Evolutionary conservation across 2,888 invertebrate species (phyloP), one percentile per base, ranked within the genome.

Genomic region (Stenurella melanura): DNA sequence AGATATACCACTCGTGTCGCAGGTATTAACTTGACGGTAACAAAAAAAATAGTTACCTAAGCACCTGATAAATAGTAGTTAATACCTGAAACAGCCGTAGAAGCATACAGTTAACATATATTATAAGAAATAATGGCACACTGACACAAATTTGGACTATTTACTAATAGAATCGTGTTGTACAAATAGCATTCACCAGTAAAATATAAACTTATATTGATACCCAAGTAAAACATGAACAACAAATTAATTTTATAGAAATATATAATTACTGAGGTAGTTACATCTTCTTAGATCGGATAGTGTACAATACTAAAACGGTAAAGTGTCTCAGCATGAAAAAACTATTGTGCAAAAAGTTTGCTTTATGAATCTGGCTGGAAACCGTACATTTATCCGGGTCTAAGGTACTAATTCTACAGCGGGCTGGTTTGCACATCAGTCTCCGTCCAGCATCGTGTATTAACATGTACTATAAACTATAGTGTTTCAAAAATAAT

Each of bases 211-310:
- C 83, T 86, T 86, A 84, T 85, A 86, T 86, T 83, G 85, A 87
- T 87, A 86, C 87, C 87, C 87, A 87, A 88, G 84, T 86, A 88
- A 89, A 89, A 89, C 88, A 88, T 89, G 88, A 89, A 89, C 88
- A 89, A 89, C 89, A 87, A 89, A 87, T 85, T 87, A 87, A 85
- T 85, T 84, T 87, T 87, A 89, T 89, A 88, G 88, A 89, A 89
- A 89, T 89, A 89, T 89, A 89, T 89, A 89, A 89, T 89, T 89
- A 90, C 88, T 90, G 90, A 90, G 90, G 90, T 90, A 90, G 90
- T 89, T 87, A 88, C 76, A 81, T 81, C 86, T 88, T 88, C 90
- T 89, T 89, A 89, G 89, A 87, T 87, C 88, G 89, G 89, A 89
- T 87, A 89, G 87, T 78, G 81, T 85, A 83, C 82, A 83, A 83